Base-by-base conservation (phyloP, 1,140 invertebrate genomes). In the Drosophila yakuba region DNA sequence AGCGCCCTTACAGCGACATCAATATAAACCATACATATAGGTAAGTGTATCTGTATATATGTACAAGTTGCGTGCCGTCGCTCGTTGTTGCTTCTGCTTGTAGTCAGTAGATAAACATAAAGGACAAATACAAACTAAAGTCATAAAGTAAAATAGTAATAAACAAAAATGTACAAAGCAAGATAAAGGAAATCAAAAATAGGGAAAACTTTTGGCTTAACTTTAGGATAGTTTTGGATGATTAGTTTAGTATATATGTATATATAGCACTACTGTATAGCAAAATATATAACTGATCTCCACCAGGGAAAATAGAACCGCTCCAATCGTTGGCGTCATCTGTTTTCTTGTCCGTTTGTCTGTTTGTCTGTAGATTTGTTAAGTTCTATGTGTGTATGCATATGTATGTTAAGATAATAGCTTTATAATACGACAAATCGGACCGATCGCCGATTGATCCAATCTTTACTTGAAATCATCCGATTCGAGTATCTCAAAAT, bases 401-500 rank as follows among this genome's bases (percentile, higher is more conserved):
- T 66, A 43, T 56, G 56, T 64, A 64, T 56, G 57, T 83, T 61
- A 64, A 63, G 74, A 78, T 79, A 78, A 62, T 88, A 82, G 83
- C 72, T 86, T 82, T 76, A 60, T 82, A 86, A 86, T 86, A 84
- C 78, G 71, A 50, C 63, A 43, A 23, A 57, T 52, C 50, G 36
- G 39, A 25, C 8, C 48, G 45, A 45, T 23, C 8, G 17, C 36
- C 32, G 51, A 20, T 52, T 48, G n/a, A 38, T 38, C 45, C 51
- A 54, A 35, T 52, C 7, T 58, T 74, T 91, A 91, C 69, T 91
- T 83, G 48, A 90, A 90, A 35, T 92, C 91, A 44, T 92, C 91
- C 58, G 85, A 74, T 58, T 91, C 84, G 32, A 92, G 73, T 69
- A 92, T 86, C 77, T 92, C 91, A 76, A 92, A 92, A 60, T 92